phyloP scores from a whole-genome alignment of 1,140 invertebrate species.

The Eueides isabella region DNA sequence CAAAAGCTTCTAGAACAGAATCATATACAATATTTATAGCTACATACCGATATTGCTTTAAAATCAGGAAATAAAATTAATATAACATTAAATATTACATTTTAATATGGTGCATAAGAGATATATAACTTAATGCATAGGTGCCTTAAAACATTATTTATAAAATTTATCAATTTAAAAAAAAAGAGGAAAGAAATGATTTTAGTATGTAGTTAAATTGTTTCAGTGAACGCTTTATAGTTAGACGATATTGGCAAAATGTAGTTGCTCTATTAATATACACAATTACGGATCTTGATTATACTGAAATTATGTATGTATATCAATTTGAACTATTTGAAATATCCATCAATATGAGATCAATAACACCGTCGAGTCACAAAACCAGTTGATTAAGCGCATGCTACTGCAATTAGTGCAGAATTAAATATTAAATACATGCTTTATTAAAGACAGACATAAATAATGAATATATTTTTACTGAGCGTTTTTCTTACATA shows the following conservation, averaged over 20 bases:
- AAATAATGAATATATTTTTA: constrained; percentile 4
- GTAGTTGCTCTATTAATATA: neutral
- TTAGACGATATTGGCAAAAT: neutral
- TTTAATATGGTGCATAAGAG: too few relatives aligned
- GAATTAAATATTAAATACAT: constrained; percentile 19
- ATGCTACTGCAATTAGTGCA: constrained; percentile 20
- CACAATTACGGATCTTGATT: constrained; percentile 11
- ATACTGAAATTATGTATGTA: constrained; percentile 10
- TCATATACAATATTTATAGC: neutral
- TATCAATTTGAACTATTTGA: constrained; percentile 23
- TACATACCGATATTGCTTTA: neutral
- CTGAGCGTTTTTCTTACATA: neutral
- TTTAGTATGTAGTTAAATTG: neutral
- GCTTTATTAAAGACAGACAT: neutral
- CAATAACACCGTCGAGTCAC: constrained; percentile 18
- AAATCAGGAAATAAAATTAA: too few relatives aligned
- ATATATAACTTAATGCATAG: too few relatives aligned
- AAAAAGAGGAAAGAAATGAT: neutral
- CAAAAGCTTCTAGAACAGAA: constrained; percentile 6
- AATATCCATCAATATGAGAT: constrained; percentile 28
- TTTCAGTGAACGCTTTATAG: neutral
- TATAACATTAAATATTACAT: too few relatives aligned
- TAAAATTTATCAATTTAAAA: too few relatives aligned
- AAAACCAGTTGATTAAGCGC: constrained; percentile 22
- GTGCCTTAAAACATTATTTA: too few relatives aligned